phyloP scores from a whole-genome alignment of 2,113 vertebrate genomes.

The Osmerus eperlanus region DNA sequence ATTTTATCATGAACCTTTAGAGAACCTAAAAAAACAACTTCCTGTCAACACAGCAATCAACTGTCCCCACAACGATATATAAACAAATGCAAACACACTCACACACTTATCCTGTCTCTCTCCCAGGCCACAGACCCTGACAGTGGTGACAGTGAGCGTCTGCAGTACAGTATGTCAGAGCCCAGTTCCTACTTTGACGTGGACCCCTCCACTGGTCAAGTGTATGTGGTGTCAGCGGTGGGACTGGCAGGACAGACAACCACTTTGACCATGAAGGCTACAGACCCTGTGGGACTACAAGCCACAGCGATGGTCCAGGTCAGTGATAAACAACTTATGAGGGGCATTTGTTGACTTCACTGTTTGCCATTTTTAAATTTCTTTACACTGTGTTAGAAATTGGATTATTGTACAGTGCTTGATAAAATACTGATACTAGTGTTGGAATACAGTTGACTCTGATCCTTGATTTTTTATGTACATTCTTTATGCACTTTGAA shows the following conservation, averaged over 20 bases:
- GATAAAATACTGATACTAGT: too few species aligned
- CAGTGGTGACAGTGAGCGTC: constrained; percentile 40
- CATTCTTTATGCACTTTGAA: too few species aligned
- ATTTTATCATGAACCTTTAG: too few species aligned
- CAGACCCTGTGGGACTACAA: constrained; percentile 56
- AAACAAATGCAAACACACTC: too few species aligned
- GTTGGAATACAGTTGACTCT: too few species aligned
- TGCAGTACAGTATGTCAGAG: constrained; percentile 66
- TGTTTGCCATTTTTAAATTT: not conserved
- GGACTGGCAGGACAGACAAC: constrained; percentile 29
- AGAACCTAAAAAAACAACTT: too few species aligned
- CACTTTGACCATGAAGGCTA: constrained; percentile 54
- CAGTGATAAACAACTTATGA: constrained; percentile 25
- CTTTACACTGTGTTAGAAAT: too few species aligned
- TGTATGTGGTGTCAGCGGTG: constrained; percentile 67
- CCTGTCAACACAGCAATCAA: not conserved
- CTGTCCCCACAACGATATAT: too few species aligned
- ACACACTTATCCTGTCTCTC: not conserved
- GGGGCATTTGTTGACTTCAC: not conserved
- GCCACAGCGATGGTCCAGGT: constrained; percentile 60
- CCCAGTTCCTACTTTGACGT: constrained; percentile 53
- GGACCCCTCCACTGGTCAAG: constrained; percentile 64
- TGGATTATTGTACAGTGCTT: too few species aligned
- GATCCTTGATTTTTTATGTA: too few species aligned
- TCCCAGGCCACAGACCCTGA: constrained; percentile 73